A percentile compares a stretch with the other conserved stretches of the same genome.
Evolutionary conservation across 1,140 invertebrate genomes (phyloP).

Genomic region (Bombus affinis): DNA sequence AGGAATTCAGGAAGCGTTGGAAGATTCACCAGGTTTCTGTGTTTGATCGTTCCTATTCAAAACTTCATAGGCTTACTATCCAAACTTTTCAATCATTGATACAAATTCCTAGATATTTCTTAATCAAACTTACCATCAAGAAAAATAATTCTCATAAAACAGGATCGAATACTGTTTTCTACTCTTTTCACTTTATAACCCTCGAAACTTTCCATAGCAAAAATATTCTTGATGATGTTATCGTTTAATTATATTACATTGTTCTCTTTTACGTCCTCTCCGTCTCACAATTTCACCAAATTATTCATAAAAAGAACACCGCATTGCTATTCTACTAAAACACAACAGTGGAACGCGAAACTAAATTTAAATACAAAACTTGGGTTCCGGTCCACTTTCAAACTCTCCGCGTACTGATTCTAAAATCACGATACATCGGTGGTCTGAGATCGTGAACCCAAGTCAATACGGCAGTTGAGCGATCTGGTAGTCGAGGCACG

Average conservation of each 20-base stretch:
- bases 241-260: too few relatives aligned
- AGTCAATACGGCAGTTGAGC: background rate
- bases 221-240: too few relatives aligned
- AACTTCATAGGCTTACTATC: background rate
- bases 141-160: too few relatives aligned
- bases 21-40: background rate
- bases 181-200: too few relatives aligned
- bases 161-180: too few relatives aligned
- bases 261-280: too few relatives aligned
- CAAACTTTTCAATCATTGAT: background rate
- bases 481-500: slow-evolving; percentile 61
- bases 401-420: background rate
- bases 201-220: too few relatives aligned
- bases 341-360: background rate
- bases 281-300: background rate
- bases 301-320: background rate
- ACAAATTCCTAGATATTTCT: too few relatives aligned
- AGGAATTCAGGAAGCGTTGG: background rate
- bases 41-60: too few relatives aligned
- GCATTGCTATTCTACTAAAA: background rate
- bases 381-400: background rate
- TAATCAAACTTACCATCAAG: too few relatives aligned
- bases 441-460: background rate
- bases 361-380: background rate
- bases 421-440: slow-evolving; percentile 5